phyloP scores from a whole-genome alignment of 2,797 vertebrate species.

The Chlorospingus flavigularis region DNA sequence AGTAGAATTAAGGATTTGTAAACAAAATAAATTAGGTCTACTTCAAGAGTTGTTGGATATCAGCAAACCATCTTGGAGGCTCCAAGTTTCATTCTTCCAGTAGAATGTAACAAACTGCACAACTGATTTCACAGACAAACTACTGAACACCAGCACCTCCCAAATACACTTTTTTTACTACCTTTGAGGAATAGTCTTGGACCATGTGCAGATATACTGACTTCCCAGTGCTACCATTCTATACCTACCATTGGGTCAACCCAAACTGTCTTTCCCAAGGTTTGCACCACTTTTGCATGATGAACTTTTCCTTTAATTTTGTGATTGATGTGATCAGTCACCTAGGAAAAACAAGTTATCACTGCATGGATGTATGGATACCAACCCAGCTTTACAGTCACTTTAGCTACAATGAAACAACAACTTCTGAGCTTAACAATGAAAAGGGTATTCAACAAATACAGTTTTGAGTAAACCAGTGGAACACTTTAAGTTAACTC shows the following conservation, averaged over 20 bases:
- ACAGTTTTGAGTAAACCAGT: background rate
- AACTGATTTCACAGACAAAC: background rate
- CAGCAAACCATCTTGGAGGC: background rate
- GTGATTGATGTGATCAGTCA: slow-evolving; percentile 80
- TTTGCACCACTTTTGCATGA: slow-evolving; percentile 81
- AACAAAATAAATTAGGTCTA: background rate
- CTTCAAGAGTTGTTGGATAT: background rate
- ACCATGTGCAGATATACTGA: rapidly evolving
- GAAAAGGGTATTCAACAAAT: background rate
- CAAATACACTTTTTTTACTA: background rate
- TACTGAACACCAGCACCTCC: background rate
- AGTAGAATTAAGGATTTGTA: background rate
- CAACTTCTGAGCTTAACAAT: background rate
- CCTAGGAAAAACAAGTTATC: slow-evolving; percentile 72
- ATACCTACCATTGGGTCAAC: slow-evolving; percentile 88
- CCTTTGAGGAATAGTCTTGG: background rate
- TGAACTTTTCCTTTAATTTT: slow-evolving; percentile 86
- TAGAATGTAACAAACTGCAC: background rate
- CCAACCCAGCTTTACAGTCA: background rate
- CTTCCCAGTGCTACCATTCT: background rate
- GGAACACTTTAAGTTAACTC: background rate
- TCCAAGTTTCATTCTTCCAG: background rate
- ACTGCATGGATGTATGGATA: background rate
- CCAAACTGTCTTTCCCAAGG: slow-evolving; percentile 86
- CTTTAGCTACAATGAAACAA: background rate